A percentile compares a stretch with the other conserved stretches of the same genome.
Conservation (phyloP, 2,113 vertebrate genomes). For the Formicarius rufipectus region DNA sequence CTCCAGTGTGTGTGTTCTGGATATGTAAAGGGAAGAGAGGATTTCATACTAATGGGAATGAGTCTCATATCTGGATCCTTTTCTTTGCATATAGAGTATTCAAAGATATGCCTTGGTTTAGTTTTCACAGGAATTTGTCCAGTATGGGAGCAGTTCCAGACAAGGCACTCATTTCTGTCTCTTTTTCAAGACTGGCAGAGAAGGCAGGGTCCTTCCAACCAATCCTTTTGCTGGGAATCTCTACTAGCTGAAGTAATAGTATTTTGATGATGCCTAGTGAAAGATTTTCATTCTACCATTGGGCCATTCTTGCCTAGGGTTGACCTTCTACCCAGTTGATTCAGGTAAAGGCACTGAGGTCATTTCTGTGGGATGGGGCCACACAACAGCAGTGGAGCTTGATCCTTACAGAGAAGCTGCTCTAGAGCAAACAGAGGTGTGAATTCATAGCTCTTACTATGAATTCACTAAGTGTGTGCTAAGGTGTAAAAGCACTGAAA, state of each 20-base stretch:
- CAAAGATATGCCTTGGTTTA: neutral
- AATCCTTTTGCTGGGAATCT: neutral
- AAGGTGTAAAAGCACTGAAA: neutral
- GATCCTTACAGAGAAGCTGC: neutral
- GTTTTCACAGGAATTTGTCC: neutral
- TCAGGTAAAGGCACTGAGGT: neutral
- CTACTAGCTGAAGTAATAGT: neutral
- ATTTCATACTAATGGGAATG: neutral
- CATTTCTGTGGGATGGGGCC: neutral
- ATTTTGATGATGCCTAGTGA: neutral
- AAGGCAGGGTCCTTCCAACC: neutral
- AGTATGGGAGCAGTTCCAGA: neutral
- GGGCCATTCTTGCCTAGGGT: neutral
- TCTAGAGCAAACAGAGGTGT: neutral
- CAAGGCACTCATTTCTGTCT: neutral
- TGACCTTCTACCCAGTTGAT: neutral
- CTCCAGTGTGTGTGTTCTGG: neutral
- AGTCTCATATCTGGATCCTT: neutral
- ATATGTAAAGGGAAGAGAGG: neutral
- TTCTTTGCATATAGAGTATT: neutral
- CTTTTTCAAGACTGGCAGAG: neutral
- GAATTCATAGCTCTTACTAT: neutral
- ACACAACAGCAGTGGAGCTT: accelerated
- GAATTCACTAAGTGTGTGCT: neutral
- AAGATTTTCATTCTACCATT: neutral